Base-by-base conservation (phyloP, 1,140 invertebrate genomes). In the Saccostrea echinata region DNA sequence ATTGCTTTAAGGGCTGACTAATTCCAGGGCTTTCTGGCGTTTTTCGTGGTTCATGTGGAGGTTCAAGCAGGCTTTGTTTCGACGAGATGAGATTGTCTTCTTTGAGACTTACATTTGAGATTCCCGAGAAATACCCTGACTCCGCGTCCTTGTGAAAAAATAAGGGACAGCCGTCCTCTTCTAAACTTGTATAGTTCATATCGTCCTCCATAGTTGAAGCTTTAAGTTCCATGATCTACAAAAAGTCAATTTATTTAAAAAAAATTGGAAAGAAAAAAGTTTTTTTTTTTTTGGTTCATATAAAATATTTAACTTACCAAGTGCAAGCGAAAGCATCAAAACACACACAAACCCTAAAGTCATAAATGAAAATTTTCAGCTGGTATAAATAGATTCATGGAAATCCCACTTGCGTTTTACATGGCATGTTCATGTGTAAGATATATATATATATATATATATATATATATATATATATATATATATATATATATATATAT, bases 351-450 rank as follows among this genome's bases (percentile, higher is more conserved):
- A 1, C 16, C 21, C 3, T 61, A 1, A 21, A 18, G 21, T 18
- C 6, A 61, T 13, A 76, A 30, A 13, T 76, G 68, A 76, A 76
- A 76, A 76, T 76, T 76, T 76, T 76, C 68, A 76, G 11, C 11
- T 27, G n/a, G 0, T 76, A 76, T 30, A 71, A 30, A 33, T 76
- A 76, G 68, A 76, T 11, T 27, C 9, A 21, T 33, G 68, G 68
- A 30, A 30, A 30, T 76, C 27, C 68, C 33, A 76, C 12, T 76
- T 76, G 24, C 68, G 27, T 33, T 76, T 76, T 76, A 18, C 2
- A 61, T 57, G 6, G 18, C 18, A 61, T 4, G 4, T n/a, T n/a
- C n/a, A n/a, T n/a, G n/a, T n/a, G n/a, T n/a, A 11, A 13, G 53
- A 13, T 55, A 16, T 55, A 55, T 55, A 16, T 11, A 55, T 55